phyloP scores from a whole-genome alignment of 2,113 vertebrate genomes.

The Strix uralensis region DNA sequence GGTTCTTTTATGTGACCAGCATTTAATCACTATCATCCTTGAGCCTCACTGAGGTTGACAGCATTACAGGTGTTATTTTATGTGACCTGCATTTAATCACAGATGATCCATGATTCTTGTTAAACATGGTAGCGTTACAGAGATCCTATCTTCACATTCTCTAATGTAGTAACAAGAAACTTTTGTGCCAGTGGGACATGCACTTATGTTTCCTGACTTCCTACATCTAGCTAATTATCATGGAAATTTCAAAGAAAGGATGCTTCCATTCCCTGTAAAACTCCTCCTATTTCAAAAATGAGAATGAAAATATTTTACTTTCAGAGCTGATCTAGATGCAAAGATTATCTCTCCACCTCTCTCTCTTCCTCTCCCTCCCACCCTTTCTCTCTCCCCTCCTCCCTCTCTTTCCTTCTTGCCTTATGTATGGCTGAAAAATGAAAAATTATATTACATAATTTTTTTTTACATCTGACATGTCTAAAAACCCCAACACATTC shows the following conservation, averaged over 20 bases:
- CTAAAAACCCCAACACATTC: not conserved
- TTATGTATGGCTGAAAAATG: not conserved
- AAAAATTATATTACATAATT: not conserved
- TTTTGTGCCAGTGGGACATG: not conserved
- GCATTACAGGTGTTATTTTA: not conserved
- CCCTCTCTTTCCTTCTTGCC: not conserved
- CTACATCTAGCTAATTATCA: not conserved
- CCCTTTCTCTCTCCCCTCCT: too few species aligned
- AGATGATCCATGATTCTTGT: not conserved
- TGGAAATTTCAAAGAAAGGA: not conserved
- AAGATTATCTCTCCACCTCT: not conserved
- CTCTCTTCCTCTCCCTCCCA: not conserved
- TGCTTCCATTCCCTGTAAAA: not conserved
- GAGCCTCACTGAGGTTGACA: not conserved
- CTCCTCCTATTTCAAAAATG: not conserved
- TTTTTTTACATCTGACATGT: not conserved
- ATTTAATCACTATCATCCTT: not conserved
- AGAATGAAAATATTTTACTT: not conserved
- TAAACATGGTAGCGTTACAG: not conserved
- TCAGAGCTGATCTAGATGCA: not conserved
- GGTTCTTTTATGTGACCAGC: constrained; percentile 5
- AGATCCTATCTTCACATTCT: not conserved
- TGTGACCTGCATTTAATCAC: constrained; percentile 35
- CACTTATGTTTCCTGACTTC: not conserved
- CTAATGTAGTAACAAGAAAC: not conserved